phyloP scores from a whole-genome alignment of 2,113 vertebrate species.

The Amphilophus citrinellus region DNA sequence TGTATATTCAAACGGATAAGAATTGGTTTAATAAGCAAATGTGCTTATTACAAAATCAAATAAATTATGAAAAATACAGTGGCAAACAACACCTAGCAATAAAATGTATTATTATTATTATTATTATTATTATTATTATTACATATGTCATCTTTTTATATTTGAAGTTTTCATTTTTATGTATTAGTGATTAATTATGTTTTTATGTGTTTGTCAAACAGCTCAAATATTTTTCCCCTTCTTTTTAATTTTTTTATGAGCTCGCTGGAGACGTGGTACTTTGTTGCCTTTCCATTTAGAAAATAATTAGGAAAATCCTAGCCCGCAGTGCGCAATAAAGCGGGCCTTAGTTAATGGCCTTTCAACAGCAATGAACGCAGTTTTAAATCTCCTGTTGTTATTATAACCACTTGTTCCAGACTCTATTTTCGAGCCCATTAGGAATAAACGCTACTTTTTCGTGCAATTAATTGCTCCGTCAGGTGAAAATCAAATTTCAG shows the following conservation, averaged over 20 bases:
- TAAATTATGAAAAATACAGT: background rate
- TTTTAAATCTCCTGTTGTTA: constrained; percentile 31
- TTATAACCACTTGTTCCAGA: constrained; percentile 37
- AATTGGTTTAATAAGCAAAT: background rate
- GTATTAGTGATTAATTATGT: background rate
- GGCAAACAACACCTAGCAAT: background rate
- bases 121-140: constrained; percentile 1
- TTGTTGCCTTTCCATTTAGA: constrained; percentile 18
- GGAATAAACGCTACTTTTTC: constrained; percentile 23
- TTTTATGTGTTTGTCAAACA: background rate
- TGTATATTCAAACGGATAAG: background rate
- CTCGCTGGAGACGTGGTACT: background rate
- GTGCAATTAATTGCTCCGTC: constrained; percentile 16
- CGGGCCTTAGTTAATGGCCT: constrained; percentile 41
- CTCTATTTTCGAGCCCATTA: constrained; percentile 30
- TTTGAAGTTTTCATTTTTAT: background rate
- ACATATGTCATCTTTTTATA: background rate
- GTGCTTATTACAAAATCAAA: background rate
- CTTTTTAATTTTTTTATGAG: background rate
- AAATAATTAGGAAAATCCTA: constrained; percentile 32
- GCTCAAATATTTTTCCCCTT: background rate
- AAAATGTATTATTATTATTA: background rate
- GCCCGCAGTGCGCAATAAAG: constrained; percentile 28
- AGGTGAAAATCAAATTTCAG: constrained; percentile 34
- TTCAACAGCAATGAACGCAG: constrained; percentile 26